Conservation (phyloP, 2,888 invertebrate genomes). For the Cantharis lateralis region DNA sequence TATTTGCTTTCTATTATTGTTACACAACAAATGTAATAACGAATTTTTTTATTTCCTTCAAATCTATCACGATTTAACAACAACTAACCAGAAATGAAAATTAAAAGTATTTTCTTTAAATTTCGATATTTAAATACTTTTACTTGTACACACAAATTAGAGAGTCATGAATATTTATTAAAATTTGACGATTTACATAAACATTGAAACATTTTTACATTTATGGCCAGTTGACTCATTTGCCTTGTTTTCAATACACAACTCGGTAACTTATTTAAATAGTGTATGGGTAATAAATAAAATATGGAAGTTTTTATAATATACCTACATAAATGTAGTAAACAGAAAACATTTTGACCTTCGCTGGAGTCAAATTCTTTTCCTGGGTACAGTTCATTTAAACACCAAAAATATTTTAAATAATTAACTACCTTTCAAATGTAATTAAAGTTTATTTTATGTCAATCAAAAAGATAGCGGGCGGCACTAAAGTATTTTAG, state of each 20-base stretch:
- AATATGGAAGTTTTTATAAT: background rate
- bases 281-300: background rate
- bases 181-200: background rate
- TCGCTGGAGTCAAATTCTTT: background rate
- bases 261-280: background rate
- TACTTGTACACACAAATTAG: background rate
- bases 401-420: background rate
- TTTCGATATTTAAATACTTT: background rate
- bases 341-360: background rate
- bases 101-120: background rate
- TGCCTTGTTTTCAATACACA: background rate
- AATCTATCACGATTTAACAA: background rate
- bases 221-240: background rate
- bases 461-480: background rate
- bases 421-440: too few species aligned
- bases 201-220: background rate
- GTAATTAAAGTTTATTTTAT: too few species aligned
- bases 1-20: background rate
- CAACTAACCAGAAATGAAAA: background rate
- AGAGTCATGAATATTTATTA: background rate
- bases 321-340: background rate
- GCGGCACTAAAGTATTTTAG: too few species aligned
- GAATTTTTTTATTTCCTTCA: background rate
- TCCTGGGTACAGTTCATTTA: background rate
- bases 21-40: background rate